phyloP scores from a whole-genome alignment of 2,888 invertebrate genomes.

The Liposcelis brunnea region DNA sequence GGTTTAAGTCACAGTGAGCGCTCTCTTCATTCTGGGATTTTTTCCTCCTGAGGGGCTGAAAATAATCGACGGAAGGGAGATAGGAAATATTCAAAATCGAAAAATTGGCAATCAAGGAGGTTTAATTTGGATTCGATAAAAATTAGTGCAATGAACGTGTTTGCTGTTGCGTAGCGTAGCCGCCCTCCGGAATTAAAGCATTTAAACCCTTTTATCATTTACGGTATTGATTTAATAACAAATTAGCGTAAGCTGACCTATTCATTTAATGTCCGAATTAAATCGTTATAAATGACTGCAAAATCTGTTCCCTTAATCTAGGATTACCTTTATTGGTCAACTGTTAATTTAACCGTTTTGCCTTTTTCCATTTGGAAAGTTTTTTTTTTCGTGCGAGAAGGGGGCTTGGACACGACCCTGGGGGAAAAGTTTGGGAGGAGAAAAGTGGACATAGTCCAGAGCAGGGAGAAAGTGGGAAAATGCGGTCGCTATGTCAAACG shows the following conservation, averaged over 20 bases:
- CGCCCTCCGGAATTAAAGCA: neutral
- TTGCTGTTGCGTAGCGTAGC: conserved; percentile 13
- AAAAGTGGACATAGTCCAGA: too few species aligned
- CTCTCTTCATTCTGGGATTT: too few species aligned
- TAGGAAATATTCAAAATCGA: too few species aligned
- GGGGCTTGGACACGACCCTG: too few species aligned
- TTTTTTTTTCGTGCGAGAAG: neutral
- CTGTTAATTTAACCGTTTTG: neutral
- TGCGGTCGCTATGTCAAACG: too few species aligned
- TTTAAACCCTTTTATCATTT: conserved; percentile 5
- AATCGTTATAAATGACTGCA: conserved; percentile 8
- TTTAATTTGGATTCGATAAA: too few species aligned
- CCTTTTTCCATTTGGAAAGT: neutral
- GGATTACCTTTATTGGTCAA: conserved; percentile 1
- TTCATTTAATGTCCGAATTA: conserved; percentile 8
- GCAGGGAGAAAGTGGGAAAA: too few species aligned
- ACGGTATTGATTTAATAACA: conserved; percentile 8
- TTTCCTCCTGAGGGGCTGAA: too few species aligned
- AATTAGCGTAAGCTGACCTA: conserved; percentile 10
- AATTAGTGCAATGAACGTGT: too few species aligned
- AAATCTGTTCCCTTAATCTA: neutral
- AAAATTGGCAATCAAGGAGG: too few species aligned
- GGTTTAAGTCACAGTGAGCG: neutral
- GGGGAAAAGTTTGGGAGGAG: too few species aligned
- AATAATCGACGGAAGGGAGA: too few species aligned